Conservation (phyloP, 1,140 invertebrate species). For the Hycleus phaleratus region DNA sequence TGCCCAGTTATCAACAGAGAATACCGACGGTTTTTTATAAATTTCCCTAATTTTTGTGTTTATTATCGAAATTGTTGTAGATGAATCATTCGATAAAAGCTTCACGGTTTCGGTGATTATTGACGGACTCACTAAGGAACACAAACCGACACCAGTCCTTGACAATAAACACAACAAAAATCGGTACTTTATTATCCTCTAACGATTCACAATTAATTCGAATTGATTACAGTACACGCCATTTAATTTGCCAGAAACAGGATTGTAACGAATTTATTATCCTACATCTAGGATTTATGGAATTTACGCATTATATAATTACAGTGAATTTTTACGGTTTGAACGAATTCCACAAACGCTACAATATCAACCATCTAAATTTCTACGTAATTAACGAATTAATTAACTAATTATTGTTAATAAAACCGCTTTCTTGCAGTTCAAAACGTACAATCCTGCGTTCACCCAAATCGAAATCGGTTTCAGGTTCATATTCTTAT, state of each 20-base stretch:
- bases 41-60: not conserved
- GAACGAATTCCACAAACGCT: conserved; percentile 73
- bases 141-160: conserved; percentile 58
- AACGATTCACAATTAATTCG: not conserved
- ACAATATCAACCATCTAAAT: conserved; percentile 73
- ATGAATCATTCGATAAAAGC: conserved; percentile 80
- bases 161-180: conserved; percentile 59
- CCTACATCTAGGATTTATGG: conserved; percentile 82
- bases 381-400: conserved; percentile 74
- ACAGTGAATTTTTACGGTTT: conserved; percentile 78
- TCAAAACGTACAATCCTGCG: conserved; percentile 89
- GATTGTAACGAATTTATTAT: conserved; percentile 82
- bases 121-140: conserved; percentile 67
- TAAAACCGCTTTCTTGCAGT: conserved; percentile 49
- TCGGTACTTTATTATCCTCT: conserved; percentile 43
- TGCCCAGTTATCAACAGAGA: conserved; percentile 74
- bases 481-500: conserved; percentile 88
- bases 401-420: not conserved
- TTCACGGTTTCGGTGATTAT: conserved; percentile 77
- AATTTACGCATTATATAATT: conserved; percentile 81
- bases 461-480: conserved; percentile 96
- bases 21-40: conserved; percentile 58
- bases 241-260: conserved; percentile 72
- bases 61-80: conserved; percentile 43
- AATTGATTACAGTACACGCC: conserved; percentile 55